phyloP scores from a whole-genome alignment of 1,140 invertebrate genomes.

The Patella vulgata region DNA sequence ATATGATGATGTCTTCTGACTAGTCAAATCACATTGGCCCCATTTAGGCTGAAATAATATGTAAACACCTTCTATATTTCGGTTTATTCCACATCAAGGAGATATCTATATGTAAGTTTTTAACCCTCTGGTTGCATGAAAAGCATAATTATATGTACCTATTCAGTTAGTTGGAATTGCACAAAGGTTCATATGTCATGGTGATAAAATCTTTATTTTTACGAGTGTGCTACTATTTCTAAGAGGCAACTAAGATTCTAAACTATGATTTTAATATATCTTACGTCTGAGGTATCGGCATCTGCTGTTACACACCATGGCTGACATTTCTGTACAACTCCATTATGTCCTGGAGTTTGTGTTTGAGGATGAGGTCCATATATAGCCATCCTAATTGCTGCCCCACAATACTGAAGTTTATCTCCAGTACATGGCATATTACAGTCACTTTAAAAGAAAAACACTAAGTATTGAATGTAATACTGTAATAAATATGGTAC shows the following conservation, averaged over 20 bases:
- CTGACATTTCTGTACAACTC: slow-evolving; percentile 36
- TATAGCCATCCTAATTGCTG: slow-evolving; percentile 31
- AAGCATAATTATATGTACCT: too few relatives aligned
- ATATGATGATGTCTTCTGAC: slow-evolving; percentile 25
- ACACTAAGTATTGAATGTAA: background rate
- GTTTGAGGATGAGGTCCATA: slow-evolving; percentile 45
- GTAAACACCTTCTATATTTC: too few relatives aligned
- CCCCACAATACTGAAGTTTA: slow-evolving; percentile 41
- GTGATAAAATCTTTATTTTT: too few relatives aligned
- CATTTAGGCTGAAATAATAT: slow-evolving; percentile 43
- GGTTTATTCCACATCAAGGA: too few relatives aligned
- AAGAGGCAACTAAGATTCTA: too few relatives aligned
- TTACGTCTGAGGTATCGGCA: slow-evolving; percentile 29
- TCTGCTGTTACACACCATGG: slow-evolving; percentile 51
- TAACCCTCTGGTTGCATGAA: too few relatives aligned
- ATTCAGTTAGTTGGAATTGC: too few relatives aligned
- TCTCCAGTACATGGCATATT: slow-evolving; percentile 42
- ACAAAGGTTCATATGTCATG: too few relatives aligned
- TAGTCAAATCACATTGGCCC: slow-evolving; percentile 39
- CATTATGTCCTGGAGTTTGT: slow-evolving; percentile 27
- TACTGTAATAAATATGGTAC: too few relatives aligned
- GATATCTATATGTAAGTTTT: too few relatives aligned
- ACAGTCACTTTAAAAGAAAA: slow-evolving; percentile 39
- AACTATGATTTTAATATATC: too few relatives aligned
- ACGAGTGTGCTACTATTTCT: too few relatives aligned